phyloP scores from a whole-genome alignment of 2,888 invertebrate species.

The Matsumyia berberina region DNA sequence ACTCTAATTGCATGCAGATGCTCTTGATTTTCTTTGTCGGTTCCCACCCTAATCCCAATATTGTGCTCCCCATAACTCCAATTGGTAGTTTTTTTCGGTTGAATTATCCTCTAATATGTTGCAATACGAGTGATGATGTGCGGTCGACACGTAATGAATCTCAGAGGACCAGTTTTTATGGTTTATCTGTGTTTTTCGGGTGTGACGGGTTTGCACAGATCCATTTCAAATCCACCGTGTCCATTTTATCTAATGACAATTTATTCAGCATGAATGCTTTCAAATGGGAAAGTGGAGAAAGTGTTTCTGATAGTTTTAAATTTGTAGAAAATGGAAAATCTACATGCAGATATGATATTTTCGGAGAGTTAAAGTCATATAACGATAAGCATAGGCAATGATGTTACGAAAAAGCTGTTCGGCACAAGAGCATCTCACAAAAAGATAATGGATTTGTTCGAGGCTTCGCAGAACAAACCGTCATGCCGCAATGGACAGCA shows the following conservation, averaged over 20 bases:
- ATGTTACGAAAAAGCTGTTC: background rate
- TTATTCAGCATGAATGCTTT: constrained; percentile 26
- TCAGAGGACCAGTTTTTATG: constrained; percentile 70
- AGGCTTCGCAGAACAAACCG: no score
- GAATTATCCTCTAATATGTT: constrained; percentile 67
- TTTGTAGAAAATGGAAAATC: constrained; percentile 1
- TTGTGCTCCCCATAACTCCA: constrained; percentile 48
- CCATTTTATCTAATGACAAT: constrained; percentile 64
- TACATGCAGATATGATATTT: constrained; percentile 9
- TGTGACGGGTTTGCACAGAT: constrained; percentile 31
- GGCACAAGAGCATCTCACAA: no score
- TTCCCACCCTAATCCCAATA: constrained; percentile 53
- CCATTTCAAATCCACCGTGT: constrained; percentile 67
- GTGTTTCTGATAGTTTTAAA: constrained; percentile 20
- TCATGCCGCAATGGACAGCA: no score
- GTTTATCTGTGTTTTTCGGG: constrained; percentile 40
- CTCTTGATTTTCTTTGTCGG: constrained; percentile 55
- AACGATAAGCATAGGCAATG: no score
- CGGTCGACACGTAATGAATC: constrained; percentile 65
- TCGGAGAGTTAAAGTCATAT: background rate
- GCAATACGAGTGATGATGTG: constrained; percentile 73
- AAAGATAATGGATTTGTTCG: no score
- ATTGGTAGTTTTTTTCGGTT: constrained; percentile 49
- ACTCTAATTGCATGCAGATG: constrained; percentile 70
- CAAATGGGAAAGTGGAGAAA: background rate